Conservation (phyloP, 2,113 vertebrate genomes). For the Cinclus cinclus region DNA sequence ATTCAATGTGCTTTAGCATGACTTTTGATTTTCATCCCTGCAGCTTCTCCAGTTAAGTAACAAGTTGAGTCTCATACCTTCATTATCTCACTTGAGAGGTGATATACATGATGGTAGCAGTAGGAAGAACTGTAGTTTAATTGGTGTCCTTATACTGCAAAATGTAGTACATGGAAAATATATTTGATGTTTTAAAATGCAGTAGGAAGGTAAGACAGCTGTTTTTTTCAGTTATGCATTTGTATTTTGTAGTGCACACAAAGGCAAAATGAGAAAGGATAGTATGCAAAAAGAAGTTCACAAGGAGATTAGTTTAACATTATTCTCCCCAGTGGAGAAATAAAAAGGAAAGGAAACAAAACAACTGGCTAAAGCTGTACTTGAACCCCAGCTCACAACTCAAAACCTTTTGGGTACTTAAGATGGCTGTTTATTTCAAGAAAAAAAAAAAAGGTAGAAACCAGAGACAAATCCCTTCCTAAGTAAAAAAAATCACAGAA, state of each 20-base stretch:
- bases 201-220: neutral
- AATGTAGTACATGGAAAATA: neutral
- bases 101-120: neutral
- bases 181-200: neutral
- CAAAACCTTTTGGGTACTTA: neutral
- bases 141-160: neutral
- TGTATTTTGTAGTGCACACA: neutral
- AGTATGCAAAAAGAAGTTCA: neutral
- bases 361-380: neutral
- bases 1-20: neutral
- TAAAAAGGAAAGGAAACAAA: neutral
- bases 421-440: neutral
- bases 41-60: neutral
- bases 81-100: neutral
- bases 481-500: neutral
- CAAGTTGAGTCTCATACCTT: neutral
- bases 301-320: neutral
- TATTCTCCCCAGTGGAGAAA: neutral
- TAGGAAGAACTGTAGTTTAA: neutral
- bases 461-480: neutral
- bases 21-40: neutral
- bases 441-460: neutral
- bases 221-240: neutral
- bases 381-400: neutral
- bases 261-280: neutral